Base-by-base conservation (phyloP, 2,888 invertebrate genomes). In the Orchestes rusci region DNA sequence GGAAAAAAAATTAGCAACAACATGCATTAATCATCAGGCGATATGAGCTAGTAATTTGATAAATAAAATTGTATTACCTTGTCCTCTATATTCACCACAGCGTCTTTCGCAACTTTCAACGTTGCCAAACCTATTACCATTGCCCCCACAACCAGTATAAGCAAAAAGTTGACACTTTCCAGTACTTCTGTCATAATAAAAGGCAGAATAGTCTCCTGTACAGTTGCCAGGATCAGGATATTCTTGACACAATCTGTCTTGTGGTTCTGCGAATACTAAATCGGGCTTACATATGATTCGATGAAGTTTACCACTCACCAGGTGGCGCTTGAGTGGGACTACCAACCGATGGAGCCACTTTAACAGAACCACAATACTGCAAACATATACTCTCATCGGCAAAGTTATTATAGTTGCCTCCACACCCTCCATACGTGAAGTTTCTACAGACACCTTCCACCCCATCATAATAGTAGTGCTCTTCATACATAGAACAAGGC, bases 401-500 rank as follows among this genome's bases (percentile, higher is more conserved):
- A 70, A 86, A 91, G 63, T 83, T 84, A 66, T 92, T 92, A 36
- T 73, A 71, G 65, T 91, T 92, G 19, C 89, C 88, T 2, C 76
- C 78, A 60, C 91, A 91, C 39, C 90, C 90, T 3, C 85, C 82
- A 62, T 82, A 93, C 36, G 73, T 66, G 71, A 93, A 94, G 57
- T 79, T 75, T 50, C 78, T 77, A 66, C 93, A 94, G 10, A 78
- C 74, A 23, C 86, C 86, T 36, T 80, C 76, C 7, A 67, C 61
- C 20, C 75, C 72, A 62, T 89, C 84, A 65, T 86, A 90, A 60
- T 75, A 82, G 80, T 82, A 91, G 42, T 77, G 75, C 0, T 72
- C 66, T 51, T 70, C 62, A 37, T 70, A 64, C 2, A 73, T 69
- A 19, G 73, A 68, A 62, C 90, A 90, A 0, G 79, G 75, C 1